Base-by-base conservation (phyloP, 2,888 invertebrate species). In the Amiota communis region DNA sequence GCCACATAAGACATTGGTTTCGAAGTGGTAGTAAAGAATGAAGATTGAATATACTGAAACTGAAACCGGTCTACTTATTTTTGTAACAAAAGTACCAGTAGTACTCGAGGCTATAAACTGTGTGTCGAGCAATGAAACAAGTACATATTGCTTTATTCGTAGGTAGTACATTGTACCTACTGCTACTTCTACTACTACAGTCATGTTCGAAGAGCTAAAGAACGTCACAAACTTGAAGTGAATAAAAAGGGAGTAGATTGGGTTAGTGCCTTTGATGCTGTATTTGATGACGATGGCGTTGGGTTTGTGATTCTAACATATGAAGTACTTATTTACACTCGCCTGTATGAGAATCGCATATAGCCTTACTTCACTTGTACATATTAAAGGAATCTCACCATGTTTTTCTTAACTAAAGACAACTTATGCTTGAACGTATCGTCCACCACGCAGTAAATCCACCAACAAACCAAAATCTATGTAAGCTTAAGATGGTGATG, bases 51-150 rank as follows among this genome's bases (percentile, higher is more conserved):
- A 65, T 49, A 65, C 20, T 65, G 65, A 65, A 65, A 65, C 48
- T 15, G 65, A 65, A 65, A 65, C 65, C 65, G 65, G 65, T 65
- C 65, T 65, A 65, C 65, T 65, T 65, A 65, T 65, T 65, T 65
- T 65, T 65, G 48, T 65, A 65, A 48, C 65, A 20, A 15, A 59
- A 20, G 59, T 59, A 59, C 59, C 17, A 23, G 2, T 3, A 15
- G 17, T 20, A 59, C 15, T 15, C 13, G 57, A 15, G n/a, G 17
- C 57, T 9, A 10, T 15, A 59, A 15, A 17, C 59, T 15, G 20
- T 20, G 59, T 17, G 20, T 15, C 15, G 59, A 15, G 20, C 20
- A 17, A 65, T 47, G 48, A 65, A 65, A 23, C 65, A 65, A 65
- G 47, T 65, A 65, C 65, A 65, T 65, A 64, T 65, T 65, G 65